Conservation (phyloP, 1,140 invertebrate species). For the Hestina assimilis region DNA sequence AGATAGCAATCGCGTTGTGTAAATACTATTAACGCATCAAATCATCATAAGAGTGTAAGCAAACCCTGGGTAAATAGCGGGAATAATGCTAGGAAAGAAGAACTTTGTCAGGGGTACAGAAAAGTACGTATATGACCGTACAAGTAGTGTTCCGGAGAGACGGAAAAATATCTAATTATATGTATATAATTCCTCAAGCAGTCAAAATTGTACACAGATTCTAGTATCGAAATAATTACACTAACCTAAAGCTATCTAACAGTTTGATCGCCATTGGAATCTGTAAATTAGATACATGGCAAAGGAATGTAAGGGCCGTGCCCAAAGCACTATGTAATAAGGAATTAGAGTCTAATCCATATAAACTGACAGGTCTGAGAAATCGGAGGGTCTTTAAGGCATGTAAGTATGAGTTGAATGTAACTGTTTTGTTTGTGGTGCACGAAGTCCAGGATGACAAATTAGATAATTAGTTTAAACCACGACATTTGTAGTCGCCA, state of each 20-base stretch:
- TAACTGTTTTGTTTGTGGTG: conserved; percentile 37
- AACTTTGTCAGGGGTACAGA: too few species aligned
- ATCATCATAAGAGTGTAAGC: too few species aligned
- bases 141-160: too few species aligned
- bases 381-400: conserved; percentile 33
- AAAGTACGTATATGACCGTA: too few species aligned
- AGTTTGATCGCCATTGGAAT: conserved; percentile 17
- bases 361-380: conserved; percentile 47
- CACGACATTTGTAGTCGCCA: conserved; percentile 34
- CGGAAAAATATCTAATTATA: too few species aligned
- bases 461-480: conserved; percentile 60
- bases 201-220: too few species aligned
- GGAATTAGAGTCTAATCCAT: conserved; percentile 47
- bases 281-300: background rate
- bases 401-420: conserved; percentile 26
- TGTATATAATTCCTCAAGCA: too few species aligned
- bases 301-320: conserved; percentile 46
- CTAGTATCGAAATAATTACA: too few species aligned
- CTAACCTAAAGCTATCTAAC: background rate
- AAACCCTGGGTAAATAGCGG: too few species aligned
- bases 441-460: conserved; percentile 53
- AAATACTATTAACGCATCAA: too few species aligned
- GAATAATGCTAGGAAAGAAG: too few species aligned
- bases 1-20: too few species aligned
- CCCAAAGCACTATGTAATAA: conserved; percentile 43